Percentiles rank a stretch among this genome's conserved stretches.
Conservation (phyloP, 2,888 invertebrate genomes). For the Drosophila rellima region DNA sequence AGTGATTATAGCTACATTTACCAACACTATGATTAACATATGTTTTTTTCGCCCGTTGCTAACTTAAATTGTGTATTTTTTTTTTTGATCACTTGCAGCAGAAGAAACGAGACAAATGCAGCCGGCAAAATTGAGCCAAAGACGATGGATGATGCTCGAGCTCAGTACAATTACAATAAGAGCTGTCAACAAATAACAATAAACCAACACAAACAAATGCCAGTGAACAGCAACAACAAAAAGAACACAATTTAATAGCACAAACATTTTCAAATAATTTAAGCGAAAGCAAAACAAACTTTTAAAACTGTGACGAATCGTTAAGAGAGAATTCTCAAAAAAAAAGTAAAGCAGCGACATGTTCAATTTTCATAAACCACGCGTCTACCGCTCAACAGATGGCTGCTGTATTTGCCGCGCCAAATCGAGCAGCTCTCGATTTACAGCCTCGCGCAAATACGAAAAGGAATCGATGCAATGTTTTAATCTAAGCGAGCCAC, state of each 20-base stretch:
- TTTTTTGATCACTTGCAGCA: slow-evolving; percentile 26
- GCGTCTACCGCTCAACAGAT: slow-evolving; percentile 92
- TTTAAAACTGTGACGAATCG: slow-evolving; percentile 8
- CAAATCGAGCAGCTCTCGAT: slow-evolving; percentile 94
- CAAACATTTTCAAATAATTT: slow-evolving; percentile 17
- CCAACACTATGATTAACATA: slow-evolving; percentile 46
- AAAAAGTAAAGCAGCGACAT: slow-evolving; percentile 75
- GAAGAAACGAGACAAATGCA: slow-evolving; percentile 61
- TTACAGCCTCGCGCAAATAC: slow-evolving; percentile 94
- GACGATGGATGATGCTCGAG: slow-evolving; percentile 62
- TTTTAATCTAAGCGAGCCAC: slow-evolving; percentile 90
- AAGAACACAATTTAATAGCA: slow-evolving; percentile 21
- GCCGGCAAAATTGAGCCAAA: slow-evolving; percentile 43
- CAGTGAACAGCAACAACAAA: slow-evolving; percentile 54
- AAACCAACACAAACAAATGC: slow-evolving; percentile 16
- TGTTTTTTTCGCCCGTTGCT: slow-evolving; percentile 34
- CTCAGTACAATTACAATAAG: slow-evolving; percentile 40
- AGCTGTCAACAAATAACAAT: slow-evolving; percentile 60
- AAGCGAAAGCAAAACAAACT: slow-evolving; percentile 1
- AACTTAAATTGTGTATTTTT: slow-evolving; percentile 40
- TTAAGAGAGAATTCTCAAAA: slow-evolving; percentile 5
- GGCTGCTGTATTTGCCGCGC: slow-evolving; percentile 96
- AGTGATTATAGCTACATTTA: slow-evolving; percentile 15
- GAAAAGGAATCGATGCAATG: slow-evolving; percentile 93
- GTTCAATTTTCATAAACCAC: slow-evolving; percentile 95